Percentiles rank a stretch among this genome's conserved stretches.
Conservation (phyloP, 2,888 invertebrate genomes). For the Trilocha varians region DNA sequence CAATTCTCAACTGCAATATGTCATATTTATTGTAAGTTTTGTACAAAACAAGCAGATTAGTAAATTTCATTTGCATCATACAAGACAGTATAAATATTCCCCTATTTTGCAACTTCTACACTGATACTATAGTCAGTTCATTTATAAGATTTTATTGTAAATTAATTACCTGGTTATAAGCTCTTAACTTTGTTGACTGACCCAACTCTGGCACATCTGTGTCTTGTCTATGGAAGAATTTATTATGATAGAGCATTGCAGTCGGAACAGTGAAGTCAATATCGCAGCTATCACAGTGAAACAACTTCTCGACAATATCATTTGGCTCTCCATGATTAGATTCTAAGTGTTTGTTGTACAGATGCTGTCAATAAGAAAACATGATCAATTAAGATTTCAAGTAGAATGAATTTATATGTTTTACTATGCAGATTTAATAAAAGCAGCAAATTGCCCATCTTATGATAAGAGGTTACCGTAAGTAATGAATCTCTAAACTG, state of each 20-base stretch:
- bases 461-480: no score
- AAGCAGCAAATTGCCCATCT: no score
- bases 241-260: constrained; percentile 74
- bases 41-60: no score
- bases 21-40: no score
- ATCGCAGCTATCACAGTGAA: constrained; percentile 70
- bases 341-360: constrained; percentile 73
- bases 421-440: no score
- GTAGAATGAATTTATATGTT: no score
- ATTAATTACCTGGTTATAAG: constrained; percentile 39
- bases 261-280: constrained; percentile 69
- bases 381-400: constrained; percentile 12
- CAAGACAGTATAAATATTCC: no score
- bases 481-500: no score
- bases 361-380: constrained; percentile 48
- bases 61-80: no score
- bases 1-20: no score
- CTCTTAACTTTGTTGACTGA: constrained; percentile 54
- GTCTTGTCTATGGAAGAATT: constrained; percentile 60
- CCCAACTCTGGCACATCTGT: constrained; percentile 49
- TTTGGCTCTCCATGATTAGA: constrained; percentile 46
- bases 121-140: no score
- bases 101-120: no score
- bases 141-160: background rate
- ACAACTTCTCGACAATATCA: constrained; percentile 25